A percentile compares a stretch with the other conserved stretches of the same genome.
Conservation (phyloP, 2,797 vertebrate genomes). For the Coendou prehensilis region DNA sequence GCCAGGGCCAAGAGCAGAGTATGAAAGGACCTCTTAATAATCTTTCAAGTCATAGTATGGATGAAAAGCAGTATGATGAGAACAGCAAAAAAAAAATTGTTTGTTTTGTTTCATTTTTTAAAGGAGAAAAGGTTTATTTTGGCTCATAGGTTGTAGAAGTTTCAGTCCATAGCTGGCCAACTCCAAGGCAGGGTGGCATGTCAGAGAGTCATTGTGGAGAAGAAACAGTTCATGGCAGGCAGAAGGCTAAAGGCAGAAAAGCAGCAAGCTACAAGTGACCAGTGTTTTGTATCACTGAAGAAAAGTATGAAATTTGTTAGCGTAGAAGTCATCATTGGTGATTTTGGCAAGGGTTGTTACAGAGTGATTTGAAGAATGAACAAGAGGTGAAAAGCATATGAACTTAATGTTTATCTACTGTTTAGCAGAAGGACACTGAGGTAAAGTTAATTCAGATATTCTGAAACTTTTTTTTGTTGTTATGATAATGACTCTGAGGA, state of each 20-base stretch:
- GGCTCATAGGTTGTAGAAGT: background rate
- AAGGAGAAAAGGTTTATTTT: background rate
- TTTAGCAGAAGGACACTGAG: background rate
- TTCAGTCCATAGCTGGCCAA: background rate
- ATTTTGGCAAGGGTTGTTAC: conserved; percentile 47
- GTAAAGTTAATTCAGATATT: conserved; percentile 20
- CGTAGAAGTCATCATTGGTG: background rate
- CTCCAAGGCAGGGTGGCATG: background rate
- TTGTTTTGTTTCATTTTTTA: background rate
- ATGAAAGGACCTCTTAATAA: background rate
- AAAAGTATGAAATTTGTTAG: conserved; percentile 9
- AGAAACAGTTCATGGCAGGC: background rate
- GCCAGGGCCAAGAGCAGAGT: background rate
- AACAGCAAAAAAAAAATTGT: background rate
- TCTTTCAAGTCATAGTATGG: background rate
- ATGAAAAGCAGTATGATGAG: background rate
- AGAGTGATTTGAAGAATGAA: conserved; percentile 20
- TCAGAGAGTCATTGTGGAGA: background rate
- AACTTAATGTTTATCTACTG: background rate
- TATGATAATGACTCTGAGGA: background rate
- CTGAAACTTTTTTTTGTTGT: background rate
- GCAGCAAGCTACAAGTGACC: background rate
- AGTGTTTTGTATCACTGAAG: background rate
- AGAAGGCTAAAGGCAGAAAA: background rate
- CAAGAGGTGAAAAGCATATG: background rate